These are phyloP conservation scores for Pterophyllum scalare DNA, from an alignment of 2,113 vertebrate genomes.

Conservation along the genomic window DNA sequence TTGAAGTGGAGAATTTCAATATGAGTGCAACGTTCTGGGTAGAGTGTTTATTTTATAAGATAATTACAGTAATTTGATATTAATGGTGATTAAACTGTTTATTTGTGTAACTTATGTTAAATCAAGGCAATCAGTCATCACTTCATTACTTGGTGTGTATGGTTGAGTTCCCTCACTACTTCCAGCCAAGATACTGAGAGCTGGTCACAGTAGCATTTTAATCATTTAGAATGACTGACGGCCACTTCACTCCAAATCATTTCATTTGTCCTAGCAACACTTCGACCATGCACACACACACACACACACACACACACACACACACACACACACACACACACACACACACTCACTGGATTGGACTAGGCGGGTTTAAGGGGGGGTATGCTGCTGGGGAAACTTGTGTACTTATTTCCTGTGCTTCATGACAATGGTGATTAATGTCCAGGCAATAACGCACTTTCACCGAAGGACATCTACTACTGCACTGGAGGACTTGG, in stretches of 20 bases:
- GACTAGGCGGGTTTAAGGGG: constrained; percentile 35
- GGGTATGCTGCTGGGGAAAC: constrained; percentile 52
- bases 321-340: background rate
- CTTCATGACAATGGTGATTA: constrained; percentile 79
- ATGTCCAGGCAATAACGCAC: constrained; percentile 74
- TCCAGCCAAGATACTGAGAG: constrained; percentile 63
- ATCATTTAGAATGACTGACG: constrained; percentile 73
- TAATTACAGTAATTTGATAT: constrained; percentile 61
- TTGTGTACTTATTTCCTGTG: constrained; percentile 62
- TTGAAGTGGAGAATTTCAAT: constrained; percentile 25
- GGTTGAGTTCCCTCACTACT: constrained; percentile 55
- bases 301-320: background rate
- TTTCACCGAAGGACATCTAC: constrained; percentile 75
- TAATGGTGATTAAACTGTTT: constrained; percentile 69
- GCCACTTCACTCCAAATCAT: constrained; percentile 70
- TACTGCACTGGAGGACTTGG: constrained; percentile 72
- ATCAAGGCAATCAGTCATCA: constrained; percentile 64
- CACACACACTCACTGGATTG: background rate
- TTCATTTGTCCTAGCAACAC: constrained; percentile 60
- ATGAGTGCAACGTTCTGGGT: constrained; percentile 5
- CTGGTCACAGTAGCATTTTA: constrained; percentile 70
- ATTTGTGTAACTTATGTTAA: constrained; percentile 66
- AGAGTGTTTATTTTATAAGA: constrained; percentile 35
- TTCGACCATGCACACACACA: constrained; percentile 1
- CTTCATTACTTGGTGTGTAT: constrained; percentile 55